These are phyloP conservation scores for Drosophila mercatorum DNA, from an alignment of 2,888 invertebrate species.

Conservation along the genomic window DNA sequence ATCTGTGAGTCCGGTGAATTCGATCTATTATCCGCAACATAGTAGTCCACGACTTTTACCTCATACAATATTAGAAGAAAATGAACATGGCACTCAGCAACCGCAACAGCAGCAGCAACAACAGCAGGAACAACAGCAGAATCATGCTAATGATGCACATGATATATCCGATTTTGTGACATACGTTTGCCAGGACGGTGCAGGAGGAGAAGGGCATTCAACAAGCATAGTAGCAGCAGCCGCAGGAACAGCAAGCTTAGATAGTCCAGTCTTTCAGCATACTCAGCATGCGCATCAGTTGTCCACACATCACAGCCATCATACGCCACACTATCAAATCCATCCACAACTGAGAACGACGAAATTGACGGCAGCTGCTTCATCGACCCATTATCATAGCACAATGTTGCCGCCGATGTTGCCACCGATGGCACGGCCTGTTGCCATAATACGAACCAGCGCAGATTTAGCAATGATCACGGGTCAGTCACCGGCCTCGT, in stretches of 20 bases:
- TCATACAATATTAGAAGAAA: conserved; percentile 61
- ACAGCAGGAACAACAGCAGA: not conserved
- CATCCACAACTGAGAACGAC: conserved; percentile 58
- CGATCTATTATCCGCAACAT: conserved; percentile 86
- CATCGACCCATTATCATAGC: conserved; percentile 85
- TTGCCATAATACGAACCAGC: conserved; percentile 97
- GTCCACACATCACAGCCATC: conserved; percentile 48
- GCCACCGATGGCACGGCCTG: conserved; percentile 98
- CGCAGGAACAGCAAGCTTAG: conserved; percentile 23
- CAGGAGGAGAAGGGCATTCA: conserved; percentile 82
- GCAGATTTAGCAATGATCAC: conserved; percentile 86
- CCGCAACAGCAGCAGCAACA: not conserved
- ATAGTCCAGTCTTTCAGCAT: conserved; percentile 55
- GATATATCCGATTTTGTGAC: conserved; percentile 98
- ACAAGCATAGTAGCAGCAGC: conserved; percentile 16
- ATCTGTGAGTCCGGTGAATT: conserved; percentile 85
- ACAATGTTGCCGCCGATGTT: conserved; percentile 97
- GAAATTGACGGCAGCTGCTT: conserved; percentile 40
- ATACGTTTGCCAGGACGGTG: conserved; percentile 97
- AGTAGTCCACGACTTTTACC: conserved; percentile 73
- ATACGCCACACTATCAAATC: conserved; percentile 60
- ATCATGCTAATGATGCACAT: conserved; percentile 86
- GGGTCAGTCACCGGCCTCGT: conserved; percentile 88
- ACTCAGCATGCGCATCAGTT: conserved; percentile 48
- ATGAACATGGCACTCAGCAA: conserved; percentile 54